These are phyloP conservation scores for Bombus breviceps DNA, from an alignment of 1,140 invertebrate genomes.

Conservation along the genomic window DNA sequence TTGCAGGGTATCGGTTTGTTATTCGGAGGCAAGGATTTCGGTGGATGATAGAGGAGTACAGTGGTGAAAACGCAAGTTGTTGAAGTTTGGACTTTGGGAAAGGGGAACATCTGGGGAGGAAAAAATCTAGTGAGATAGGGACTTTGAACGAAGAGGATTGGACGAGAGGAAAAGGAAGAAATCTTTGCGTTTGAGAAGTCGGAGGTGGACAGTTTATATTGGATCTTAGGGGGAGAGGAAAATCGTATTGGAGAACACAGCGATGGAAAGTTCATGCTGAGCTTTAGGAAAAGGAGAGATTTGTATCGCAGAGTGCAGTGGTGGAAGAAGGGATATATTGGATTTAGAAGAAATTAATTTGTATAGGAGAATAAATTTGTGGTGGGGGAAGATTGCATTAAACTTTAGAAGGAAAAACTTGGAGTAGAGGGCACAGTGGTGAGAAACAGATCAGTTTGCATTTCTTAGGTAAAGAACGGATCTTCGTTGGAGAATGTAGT, in stretches of 20 bases:
- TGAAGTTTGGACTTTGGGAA: background rate
- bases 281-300: background rate
- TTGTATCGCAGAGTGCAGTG: background rate
- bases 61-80: background rate
- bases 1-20: background rate
- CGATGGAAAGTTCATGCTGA: background rate
- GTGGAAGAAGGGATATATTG: background rate
- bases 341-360: background rate
- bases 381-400: background rate
- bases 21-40: background rate
- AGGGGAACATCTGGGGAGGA: too few relatives aligned
- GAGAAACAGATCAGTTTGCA: background rate
- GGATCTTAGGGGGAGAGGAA: background rate
- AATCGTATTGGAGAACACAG: background rate
- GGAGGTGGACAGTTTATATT: background rate
- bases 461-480: background rate
- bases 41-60: background rate
- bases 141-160: background rate
- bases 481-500: background rate
- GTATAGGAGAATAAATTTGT: background rate
- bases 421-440: background rate
- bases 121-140: background rate
- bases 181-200: background rate
- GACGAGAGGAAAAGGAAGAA: too few relatives aligned
- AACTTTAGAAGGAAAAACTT: background rate